A percentile compares a stretch with the other conserved stretches of the same genome.
These are phyloP conservation scores for Melanotaenia maccullochi DNA, from an alignment of 2,797 vertebrate genomes.

Conservation along the genomic window DNA sequence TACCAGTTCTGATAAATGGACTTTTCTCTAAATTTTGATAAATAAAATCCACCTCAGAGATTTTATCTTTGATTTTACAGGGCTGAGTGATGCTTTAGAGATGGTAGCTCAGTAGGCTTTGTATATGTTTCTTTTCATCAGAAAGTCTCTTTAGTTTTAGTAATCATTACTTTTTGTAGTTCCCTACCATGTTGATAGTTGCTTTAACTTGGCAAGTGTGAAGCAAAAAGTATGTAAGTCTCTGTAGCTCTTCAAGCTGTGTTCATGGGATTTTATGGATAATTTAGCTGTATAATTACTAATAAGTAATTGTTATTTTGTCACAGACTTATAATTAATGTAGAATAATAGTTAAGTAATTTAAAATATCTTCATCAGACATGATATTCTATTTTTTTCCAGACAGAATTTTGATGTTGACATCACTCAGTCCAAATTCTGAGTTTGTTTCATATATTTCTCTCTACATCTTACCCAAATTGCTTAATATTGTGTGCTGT, in stretches of 20 bases:
- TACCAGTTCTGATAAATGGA: background rate
- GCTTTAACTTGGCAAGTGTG: background rate
- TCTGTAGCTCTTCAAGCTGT: background rate
- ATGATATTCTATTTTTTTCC: background rate
- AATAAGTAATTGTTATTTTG: background rate
- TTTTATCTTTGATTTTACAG: constrained; percentile 11
- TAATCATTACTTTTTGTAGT: background rate
- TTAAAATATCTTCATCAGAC: background rate
- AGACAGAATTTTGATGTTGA: background rate
- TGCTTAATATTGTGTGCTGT: constrained; percentile 36
- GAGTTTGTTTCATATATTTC: background rate
- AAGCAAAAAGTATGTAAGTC: background rate
- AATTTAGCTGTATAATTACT: background rate
- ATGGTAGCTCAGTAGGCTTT: background rate
- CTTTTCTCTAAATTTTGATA: background rate
- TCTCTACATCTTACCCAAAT: background rate
- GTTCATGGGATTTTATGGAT: background rate
- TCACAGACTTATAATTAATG: background rate
- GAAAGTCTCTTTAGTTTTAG: background rate
- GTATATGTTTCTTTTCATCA: constrained; percentile 20
- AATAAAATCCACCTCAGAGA: background rate
- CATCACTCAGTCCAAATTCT: constrained; percentile 39
- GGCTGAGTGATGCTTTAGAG: constrained; percentile 40
- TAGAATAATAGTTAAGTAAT: background rate
- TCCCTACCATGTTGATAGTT: background rate